Evolutionary conservation across 2,888 invertebrate genomes (phyloP).

Genomic region (Parnassius mnemosyne): DNA sequence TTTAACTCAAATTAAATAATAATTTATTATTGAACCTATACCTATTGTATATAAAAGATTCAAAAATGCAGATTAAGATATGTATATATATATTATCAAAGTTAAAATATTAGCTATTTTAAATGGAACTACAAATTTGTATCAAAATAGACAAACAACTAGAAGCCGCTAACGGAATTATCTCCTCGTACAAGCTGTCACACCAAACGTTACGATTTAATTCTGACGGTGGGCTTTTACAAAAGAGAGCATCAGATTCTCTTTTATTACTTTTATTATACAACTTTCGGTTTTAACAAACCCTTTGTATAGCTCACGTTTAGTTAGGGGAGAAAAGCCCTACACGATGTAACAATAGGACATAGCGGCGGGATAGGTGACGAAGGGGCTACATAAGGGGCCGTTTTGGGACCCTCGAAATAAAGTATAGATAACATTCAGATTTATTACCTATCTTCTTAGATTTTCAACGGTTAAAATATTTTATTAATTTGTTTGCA

Average conservation of each 20-base stretch:
- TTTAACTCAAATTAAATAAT: too few relatives aligned
- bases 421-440: slow-evolving; percentile 42
- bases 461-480: neutral
- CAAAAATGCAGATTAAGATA: too few relatives aligned
- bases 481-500: too few relatives aligned
- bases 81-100: too few relatives aligned
- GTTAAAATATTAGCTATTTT: too few relatives aligned
- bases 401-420: slow-evolving; percentile 44
- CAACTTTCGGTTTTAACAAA: slow-evolving; percentile 41
- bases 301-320: slow-evolving; percentile 71
- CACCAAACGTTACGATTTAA: slow-evolving; percentile 53
- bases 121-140: too few relatives aligned
- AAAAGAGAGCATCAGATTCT: slow-evolving; percentile 41
- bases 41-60: too few relatives aligned
- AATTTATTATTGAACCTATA: too few relatives aligned
- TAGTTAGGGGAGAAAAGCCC: slow-evolving; percentile 51
- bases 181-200: slow-evolving; percentile 12
- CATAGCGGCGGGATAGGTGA: slow-evolving; percentile 37
- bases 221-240: slow-evolving; percentile 41
- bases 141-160: neutral
- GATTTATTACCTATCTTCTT: slow-evolving; percentile 41
- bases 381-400: slow-evolving; percentile 42
- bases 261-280: slow-evolving; percentile 54
- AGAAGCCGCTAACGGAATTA: slow-evolving; percentile 5
- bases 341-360: slow-evolving; percentile 47